Evolutionary conservation across 1,140 invertebrate genomes (phyloP), one percentile per base, ranked within the genome.

Genomic region (Hestina assimilis): DNA sequence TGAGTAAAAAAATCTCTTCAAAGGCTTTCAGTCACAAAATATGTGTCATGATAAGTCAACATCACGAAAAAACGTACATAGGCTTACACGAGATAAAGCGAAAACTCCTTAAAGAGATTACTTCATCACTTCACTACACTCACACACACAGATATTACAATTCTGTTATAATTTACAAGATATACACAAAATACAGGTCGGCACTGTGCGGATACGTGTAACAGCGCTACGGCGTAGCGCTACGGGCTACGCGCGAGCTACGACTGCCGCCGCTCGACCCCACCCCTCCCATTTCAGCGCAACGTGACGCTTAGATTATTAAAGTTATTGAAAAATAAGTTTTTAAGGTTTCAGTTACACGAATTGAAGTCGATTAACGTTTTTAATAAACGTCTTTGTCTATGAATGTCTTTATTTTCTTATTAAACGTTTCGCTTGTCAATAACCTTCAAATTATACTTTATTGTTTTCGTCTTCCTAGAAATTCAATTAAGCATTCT

Each of bases 211-310:
- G 31, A 41, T 45, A 50, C 53, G 19, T 33, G 31, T 31, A 35
- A 46, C 43, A 26, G 47, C 35, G 51, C 58, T 57, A 60, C 59
- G 61, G 43, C 81, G 79, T 79, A 80, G 80, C 63, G 74, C 74
- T 74, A 73, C 71, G 74, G 55, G 66, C 75, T 79, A 83, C 80
- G 78, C 72, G 70, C 72, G 69, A 58, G 66, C 69, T 75, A 73
- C 66, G 73, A 86, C 83, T 86, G 81, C 69, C 80, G 80, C 52
- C 56, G 64, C 56, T 73, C 75, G 78, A 67, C 72, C 77, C 75
- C 72, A 57, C 80, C 75, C 83, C 79, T 59, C 56, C 38, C 59
- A 33, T 41, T 59, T 55, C 60, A 31, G 52, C 60, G 56, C 47
- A 52, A 59, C 29, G 50, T 50, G 50, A 61, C 59, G 56, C 51